Conservation (phyloP, 1,140 invertebrate species). For the Drosophila asahinai region DNA sequence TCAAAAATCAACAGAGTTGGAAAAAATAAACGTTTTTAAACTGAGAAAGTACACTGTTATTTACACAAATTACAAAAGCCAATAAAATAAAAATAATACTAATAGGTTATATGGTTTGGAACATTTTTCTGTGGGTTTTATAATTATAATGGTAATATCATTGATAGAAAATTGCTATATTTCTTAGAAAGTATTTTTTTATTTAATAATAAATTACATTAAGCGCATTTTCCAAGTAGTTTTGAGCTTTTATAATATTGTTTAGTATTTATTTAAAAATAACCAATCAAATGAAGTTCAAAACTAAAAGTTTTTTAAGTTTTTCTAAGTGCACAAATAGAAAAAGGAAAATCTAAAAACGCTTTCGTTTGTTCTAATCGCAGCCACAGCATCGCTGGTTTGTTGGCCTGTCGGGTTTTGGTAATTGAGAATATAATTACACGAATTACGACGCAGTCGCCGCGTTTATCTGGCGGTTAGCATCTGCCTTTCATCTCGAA, state of each 20-base stretch:
- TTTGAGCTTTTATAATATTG: too few relatives aligned
- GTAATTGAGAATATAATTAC: slow-evolving; percentile 84
- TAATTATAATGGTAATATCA: too few relatives aligned
- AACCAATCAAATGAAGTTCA: too few relatives aligned
- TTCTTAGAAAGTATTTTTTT: too few relatives aligned
- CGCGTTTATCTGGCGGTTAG: slow-evolving; percentile 64
- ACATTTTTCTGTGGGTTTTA: too few relatives aligned
- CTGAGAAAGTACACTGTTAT: not conserved
- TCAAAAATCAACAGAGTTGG: slow-evolving; percentile 15
- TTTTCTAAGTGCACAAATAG: slow-evolving; percentile 4
- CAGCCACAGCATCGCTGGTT: slow-evolving; percentile 51
- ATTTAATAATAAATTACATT: too few relatives aligned
- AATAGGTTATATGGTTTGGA: too few relatives aligned
- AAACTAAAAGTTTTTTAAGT: not conserved
- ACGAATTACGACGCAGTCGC: slow-evolving; percentile 74
- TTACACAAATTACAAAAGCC: too few relatives aligned
- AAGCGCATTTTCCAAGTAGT: not conserved
- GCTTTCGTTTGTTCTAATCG: slow-evolving; percentile 61
- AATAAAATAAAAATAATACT: too few relatives aligned
- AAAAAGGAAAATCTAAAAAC: slow-evolving; percentile 50
- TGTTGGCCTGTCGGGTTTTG: slow-evolving; percentile 32
- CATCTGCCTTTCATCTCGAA: slow-evolving; percentile 70
- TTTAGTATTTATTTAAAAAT: too few relatives aligned
- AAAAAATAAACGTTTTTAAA: not conserved
- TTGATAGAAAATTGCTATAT: not conserved